phyloP scores from a whole-genome alignment of 2,113 vertebrate species.

The Toxotes jaculatrix region DNA sequence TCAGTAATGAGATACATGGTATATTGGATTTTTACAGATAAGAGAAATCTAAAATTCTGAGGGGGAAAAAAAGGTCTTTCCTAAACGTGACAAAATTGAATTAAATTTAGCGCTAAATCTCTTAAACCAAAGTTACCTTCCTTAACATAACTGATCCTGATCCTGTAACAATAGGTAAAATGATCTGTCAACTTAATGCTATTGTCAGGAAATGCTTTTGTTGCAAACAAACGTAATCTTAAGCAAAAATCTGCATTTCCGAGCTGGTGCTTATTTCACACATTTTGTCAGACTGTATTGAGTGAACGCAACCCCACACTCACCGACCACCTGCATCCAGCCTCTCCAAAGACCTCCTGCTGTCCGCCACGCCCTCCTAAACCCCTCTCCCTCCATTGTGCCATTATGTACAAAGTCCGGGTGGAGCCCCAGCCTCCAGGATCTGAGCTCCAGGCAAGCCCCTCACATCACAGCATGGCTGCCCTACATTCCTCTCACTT shows the following conservation, averaged over 20 bases:
- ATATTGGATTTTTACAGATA: background rate
- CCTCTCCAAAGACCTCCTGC: constrained; percentile 25
- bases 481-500: constrained; percentile 74
- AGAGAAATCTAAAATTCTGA: background rate
- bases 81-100: too few species aligned
- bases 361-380: constrained; percentile 38
- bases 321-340: constrained; percentile 33
- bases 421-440: constrained; percentile 36
- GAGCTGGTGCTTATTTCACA: background rate
- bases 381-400: constrained; percentile 26
- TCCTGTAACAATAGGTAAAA: background rate
- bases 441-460: constrained; percentile 44
- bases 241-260: constrained; percentile 19
- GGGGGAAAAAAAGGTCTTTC: too few species aligned
- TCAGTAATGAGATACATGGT: too few species aligned
- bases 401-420: constrained; percentile 35
- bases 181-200: background rate
- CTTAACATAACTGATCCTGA: too few species aligned
- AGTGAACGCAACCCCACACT: background rate
- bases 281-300: background rate
- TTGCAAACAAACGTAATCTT: background rate
- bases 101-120: background rate
- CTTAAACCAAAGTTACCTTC: too few species aligned
- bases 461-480: constrained; percentile 57
- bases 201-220: background rate